Base-by-base conservation (phyloP, 2,113 vertebrate species). In the Galemys pyrenaicus region DNA sequence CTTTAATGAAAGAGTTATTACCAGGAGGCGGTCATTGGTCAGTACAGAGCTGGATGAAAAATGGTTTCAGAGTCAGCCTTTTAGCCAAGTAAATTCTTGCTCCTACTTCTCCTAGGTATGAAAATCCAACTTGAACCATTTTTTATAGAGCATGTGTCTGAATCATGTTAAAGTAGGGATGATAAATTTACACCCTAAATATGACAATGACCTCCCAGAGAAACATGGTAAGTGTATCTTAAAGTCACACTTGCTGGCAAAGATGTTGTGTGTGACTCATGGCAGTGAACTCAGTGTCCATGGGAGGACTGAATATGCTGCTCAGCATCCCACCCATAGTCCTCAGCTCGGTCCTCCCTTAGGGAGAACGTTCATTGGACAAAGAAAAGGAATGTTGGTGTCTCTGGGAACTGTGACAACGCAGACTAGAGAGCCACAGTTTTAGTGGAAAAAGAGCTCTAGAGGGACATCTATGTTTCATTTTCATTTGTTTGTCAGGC, bases 211-310 rank as follows among this genome's bases (percentile, higher is more conserved):
- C 35, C 65, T 88, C 54, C 60, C 44, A 74, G 54, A 89, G 60
- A 62, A 94, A 87, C 26, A 30, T 56, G 67, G 1, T 41, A 62
- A 77, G 20, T 46, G 24, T 12, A 46, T 89, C 89, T 87, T 75
- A 89, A 83, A 39, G 9, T 85, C 67, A 84, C 90, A 20, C 12
- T 85, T 84, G 54, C 24, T 81, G 88, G 62, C 67, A 90, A 56
- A 56, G 46, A 67, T 24, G 75, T 37, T 70, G 56, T 8, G 39
- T 13, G 11, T 41, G 32, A 68, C 37, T 65, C 56, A n/a, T 2
- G 4, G 49, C 51, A 77, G 74, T 89, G 75, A 87, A n/a, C 11
- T 41, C 32, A 35, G 95, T n/a, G n/a, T 37, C 71, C 6, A 0
- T 16, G 60, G 39, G 46, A 79, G 46, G 4, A 39, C 56, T 19